A percentile compares a stretch with the other conserved stretches of the same genome.
Conservation (phyloP, 2,888 invertebrate genomes). For the Poecilobothrus nobilitatus region DNA sequence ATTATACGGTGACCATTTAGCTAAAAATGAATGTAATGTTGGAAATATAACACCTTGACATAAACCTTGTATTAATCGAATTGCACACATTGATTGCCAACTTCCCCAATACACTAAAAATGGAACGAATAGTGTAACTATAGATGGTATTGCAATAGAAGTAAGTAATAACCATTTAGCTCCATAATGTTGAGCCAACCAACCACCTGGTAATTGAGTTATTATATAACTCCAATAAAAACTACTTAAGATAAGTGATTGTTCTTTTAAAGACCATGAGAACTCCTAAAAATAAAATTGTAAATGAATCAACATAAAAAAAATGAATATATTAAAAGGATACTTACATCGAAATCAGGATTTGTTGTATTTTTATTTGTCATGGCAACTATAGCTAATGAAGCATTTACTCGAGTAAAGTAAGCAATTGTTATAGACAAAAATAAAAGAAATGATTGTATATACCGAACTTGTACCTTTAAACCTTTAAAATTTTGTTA, state of each 20-base stretch:
- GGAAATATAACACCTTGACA: conserved; percentile 57
- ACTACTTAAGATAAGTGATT: conserved; percentile 50
- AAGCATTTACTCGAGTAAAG: conserved; percentile 54
- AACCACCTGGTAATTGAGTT: conserved; percentile 52
- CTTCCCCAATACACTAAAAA: conserved; percentile 52
- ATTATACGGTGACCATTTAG: conserved; percentile 56
- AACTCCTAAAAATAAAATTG: conserved; percentile 42
- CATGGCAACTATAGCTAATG: conserved; percentile 62
- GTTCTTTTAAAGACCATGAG: conserved; percentile 47
- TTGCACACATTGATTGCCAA: conserved; percentile 49
- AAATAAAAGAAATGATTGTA: conserved; percentile 45
- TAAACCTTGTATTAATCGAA: conserved; percentile 55
- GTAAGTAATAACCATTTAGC: conserved; percentile 51
- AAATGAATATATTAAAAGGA: not conserved
- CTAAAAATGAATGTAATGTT: conserved; percentile 52
- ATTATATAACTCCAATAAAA: conserved; percentile 57
- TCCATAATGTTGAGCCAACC: conserved; percentile 59
- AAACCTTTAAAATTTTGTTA: not conserved
- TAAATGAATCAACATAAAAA: conserved; percentile 29
- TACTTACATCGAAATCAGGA: conserved; percentile 42
- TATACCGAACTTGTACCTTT: conserved; percentile 5
- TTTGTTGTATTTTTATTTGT: conserved; percentile 41
- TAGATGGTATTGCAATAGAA: conserved; percentile 50
- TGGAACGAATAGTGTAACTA: conserved; percentile 57
- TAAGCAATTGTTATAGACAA: conserved; percentile 50